Evolutionary conservation across 2,797 vertebrate genomes (phyloP), one percentile per base, ranked within the genome.

Genomic region (Myoxocephalus aenaeus): DNA sequence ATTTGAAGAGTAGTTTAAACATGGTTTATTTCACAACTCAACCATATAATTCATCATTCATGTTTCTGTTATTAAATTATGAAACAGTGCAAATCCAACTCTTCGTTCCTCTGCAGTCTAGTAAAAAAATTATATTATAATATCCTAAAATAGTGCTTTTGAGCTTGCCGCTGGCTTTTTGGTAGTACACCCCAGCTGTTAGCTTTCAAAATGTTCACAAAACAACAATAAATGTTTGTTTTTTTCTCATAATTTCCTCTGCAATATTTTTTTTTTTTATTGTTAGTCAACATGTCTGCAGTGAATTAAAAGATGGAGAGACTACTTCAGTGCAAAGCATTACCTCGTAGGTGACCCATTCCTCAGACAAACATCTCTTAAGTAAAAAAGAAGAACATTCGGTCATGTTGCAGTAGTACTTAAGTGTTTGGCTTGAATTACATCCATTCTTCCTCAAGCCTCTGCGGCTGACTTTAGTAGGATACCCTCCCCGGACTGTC

Each of bases 401-500:
- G 22, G 20, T 8, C n/a, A 34, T 67, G 36, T 20, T 6, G 57
- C 72, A 64, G n/a, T 9, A 14, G 5, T 22, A 27, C 22, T 32
- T 12, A 13, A 67, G 51, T 48, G 62, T 79, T 62, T 74, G 74
- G 46, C 25, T 76, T 64, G 42, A 76, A 80, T 79, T 59, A 53
- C 48, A 32, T 63, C 57, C 25, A 58, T 71, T 71, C 65, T 82
- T 64, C 15, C 65, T 72, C 27, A 53, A 78, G 76, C 68, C 77
- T 82, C 67, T 73, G 61, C 71, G 36, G 75, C 75, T 76, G 67
- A 71, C 73, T 81, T 79, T 48, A 65, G 63, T 56, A 40, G 79
- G 66, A 87, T 25, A 61, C 40, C 70, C 48, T 86, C 53, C 56
- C 67, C 75, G 72, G 62, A 75, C 81, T 79, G 77, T 72, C 71